Evolutionary conservation across 2,888 invertebrate genomes (phyloP).

Genomic region (Ptychoptera albimana): DNA sequence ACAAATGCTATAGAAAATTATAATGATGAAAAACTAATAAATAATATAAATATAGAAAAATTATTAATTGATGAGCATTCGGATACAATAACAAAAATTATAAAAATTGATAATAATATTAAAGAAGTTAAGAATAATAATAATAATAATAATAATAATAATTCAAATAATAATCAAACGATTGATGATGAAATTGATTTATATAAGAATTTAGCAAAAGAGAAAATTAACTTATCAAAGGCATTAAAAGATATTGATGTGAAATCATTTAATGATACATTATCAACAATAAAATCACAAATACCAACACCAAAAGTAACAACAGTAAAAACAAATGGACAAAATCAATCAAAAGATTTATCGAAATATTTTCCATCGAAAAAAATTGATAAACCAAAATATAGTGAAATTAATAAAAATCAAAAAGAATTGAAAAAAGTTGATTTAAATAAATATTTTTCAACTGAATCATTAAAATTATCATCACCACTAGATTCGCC

Average conservation of each 20-base stretch:
- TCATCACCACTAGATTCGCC: conserved; percentile 16
- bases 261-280: conserved; percentile 26
- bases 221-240: conserved; percentile 8
- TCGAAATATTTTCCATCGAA: conserved; percentile 29
- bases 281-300: conserved; percentile 27
- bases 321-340: conserved; percentile 1
- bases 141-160: no score
- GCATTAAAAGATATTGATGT: conserved; percentile 27
- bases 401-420: conserved; percentile 22
- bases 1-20: no score
- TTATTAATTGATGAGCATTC: no score
- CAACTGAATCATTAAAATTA: conserved; percentile 20
- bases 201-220: no score
- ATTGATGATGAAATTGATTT: no score
- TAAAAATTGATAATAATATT: no score
- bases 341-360: conserved; percentile 19
- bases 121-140: no score
- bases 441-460: conserved; percentile 29
- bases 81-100: no score
- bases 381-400: conserved; percentile 20
- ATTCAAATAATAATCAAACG: no score
- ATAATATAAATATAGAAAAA: no score
- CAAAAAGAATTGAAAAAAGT: conserved; percentile 29
- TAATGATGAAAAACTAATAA: no score
- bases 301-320: conserved; percentile 22